phyloP scores from a whole-genome alignment of 2,797 vertebrate genomes.

The Danionella dracula region DNA sequence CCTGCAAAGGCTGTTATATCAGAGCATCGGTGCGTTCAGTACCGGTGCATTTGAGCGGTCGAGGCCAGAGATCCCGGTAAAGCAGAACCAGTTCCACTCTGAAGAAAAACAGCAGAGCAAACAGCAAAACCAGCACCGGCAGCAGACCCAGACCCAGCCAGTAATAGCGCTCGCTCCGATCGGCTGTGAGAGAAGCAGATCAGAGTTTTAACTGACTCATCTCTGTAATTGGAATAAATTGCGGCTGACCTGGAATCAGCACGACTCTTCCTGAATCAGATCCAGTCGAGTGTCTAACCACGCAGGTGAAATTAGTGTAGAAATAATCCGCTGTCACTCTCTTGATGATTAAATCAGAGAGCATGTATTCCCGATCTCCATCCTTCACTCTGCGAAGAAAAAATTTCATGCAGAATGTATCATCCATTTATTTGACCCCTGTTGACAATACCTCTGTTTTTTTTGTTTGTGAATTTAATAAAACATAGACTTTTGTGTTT shows the following conservation, averaged over 20 bases:
- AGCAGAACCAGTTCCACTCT: constrained; percentile 57
- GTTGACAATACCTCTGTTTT: no score
- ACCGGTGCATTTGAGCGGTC: constrained; percentile 47
- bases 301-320: constrained; percentile 47
- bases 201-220: no score
- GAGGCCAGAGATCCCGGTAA: constrained; percentile 50
- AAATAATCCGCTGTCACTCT: constrained; percentile 53
- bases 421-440: no score
- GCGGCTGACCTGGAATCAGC: constrained; percentile 54
- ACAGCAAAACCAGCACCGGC: constrained; percentile 23
- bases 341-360: constrained; percentile 51
- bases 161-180: constrained; percentile 34
- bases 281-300: background rate
- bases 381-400: constrained; percentile 21
- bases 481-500: no score
- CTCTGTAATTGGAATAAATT: background rate
- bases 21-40: no score
- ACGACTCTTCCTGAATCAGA: rapidly evolving
- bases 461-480: no score
- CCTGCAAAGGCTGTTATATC: no score
- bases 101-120: constrained; percentile 19
- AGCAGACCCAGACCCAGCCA: constrained; percentile 27
- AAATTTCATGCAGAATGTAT: no score
- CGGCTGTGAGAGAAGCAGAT: constrained; percentile 40
- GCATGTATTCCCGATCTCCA: background rate